phyloP scores from a whole-genome alignment of 1,140 invertebrate species.

The Plodia interpunctella region DNA sequence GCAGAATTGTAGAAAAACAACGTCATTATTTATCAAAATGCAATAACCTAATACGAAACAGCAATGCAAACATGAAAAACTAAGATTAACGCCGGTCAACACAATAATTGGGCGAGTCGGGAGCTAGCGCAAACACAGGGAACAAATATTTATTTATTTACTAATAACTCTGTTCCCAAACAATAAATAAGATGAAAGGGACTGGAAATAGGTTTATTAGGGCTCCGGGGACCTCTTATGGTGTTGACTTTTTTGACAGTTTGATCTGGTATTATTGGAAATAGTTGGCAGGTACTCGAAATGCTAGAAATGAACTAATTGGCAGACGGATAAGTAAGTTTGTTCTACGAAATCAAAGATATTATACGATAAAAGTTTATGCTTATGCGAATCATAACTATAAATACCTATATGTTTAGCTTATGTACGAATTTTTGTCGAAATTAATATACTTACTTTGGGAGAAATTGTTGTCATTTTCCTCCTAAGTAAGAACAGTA shows the following conservation, averaged over 20 bases:
- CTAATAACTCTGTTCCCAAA: slow-evolving; percentile 65
- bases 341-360: too few relatives aligned
- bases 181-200: slow-evolving; percentile 69
- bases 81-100: slow-evolving; percentile 50
- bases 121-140: slow-evolving; percentile 53
- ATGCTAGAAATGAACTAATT: background rate
- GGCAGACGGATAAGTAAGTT: background rate
- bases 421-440: too few relatives aligned
- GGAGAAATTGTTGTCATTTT: too few relatives aligned
- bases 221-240: slow-evolving; percentile 47
- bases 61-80: slow-evolving; percentile 40
- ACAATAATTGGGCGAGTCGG: slow-evolving; percentile 56
- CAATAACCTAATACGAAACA: slow-evolving; percentile 46
- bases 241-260: slow-evolving; percentile 13
- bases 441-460: too few relatives aligned
- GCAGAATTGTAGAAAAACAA: background rate
- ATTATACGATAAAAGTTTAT: too few relatives aligned
- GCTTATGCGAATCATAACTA: too few relatives aligned
- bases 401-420: too few relatives aligned
- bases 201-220: slow-evolving; percentile 69
- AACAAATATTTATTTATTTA: slow-evolving; percentile 72
- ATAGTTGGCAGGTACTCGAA: too few relatives aligned
- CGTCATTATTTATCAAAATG: slow-evolving; percentile 25
- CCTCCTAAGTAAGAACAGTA: too few relatives aligned
- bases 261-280: slow-evolving; percentile 13